A percentile compares a stretch with the other conserved stretches of the same genome.
phyloP scores from a whole-genome alignment of 2,113 vertebrate genomes.

The Ptychochromis oligacanthus region DNA sequence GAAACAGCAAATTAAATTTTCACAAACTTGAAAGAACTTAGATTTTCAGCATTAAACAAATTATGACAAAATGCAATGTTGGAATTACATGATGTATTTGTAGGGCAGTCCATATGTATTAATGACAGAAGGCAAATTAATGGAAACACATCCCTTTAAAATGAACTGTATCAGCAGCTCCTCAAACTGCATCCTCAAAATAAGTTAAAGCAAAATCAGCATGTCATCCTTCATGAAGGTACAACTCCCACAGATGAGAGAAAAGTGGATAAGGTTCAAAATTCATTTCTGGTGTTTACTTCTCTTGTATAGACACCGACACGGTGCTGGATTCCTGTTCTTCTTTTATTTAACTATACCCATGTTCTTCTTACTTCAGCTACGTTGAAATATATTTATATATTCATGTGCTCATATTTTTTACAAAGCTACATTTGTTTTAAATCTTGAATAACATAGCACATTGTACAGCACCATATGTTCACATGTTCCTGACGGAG shows the following conservation, averaged over 20 bases:
- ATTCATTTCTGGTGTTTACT: too few species aligned
- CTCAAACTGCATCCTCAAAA: neutral
- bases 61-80: neutral
- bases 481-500: neutral
- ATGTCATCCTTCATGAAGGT: neutral
- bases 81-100: neutral
- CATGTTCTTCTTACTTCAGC: neutral
- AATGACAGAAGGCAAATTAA: neutral
- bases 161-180: neutral
- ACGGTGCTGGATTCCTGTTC: neutral
- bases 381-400: neutral
- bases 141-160: neutral
- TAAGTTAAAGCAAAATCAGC: neutral
- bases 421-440: neutral
- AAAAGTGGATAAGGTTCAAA: rapidly evolving
- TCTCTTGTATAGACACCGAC: neutral
- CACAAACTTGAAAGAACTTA: slow-evolving; percentile 17
- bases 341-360: neutral
- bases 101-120: too few species aligned
- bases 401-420: neutral
- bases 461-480: neutral
- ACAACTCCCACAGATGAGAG: neutral
- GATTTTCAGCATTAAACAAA: slow-evolving; percentile 1
- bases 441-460: neutral
- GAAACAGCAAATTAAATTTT: slow-evolving; percentile 35